Base-by-base conservation (phyloP, 2,113 vertebrate genomes). In the Epinephelus cyanopodus region DNA sequence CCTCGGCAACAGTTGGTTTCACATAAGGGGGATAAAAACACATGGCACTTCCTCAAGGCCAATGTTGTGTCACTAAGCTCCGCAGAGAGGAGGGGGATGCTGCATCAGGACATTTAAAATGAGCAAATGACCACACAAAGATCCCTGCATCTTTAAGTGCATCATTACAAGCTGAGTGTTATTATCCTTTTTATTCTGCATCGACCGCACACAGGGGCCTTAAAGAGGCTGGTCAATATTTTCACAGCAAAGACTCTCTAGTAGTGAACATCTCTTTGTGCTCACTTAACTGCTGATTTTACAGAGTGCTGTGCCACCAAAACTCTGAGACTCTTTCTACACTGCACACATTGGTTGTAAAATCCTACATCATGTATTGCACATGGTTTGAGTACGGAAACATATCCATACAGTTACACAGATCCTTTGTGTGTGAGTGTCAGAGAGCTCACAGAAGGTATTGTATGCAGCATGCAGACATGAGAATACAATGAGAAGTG, bases 191-290 rank as follows among this genome's bases (percentile, higher is more conserved):
- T 85, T 71, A 72, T 71, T 88, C 57, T 5, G 45, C 83, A 90
- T 93, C 75, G 84, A 92, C 83, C 79, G 18, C 42, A 7, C 47
- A 21, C 67, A 47, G 53, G 42, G 39, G 72, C 81, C 82, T 81
- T 60, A 75, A 77, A 74, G 67, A 23, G 66, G 27, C 61, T 2
- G 8, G 75, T 95, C 95, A 88, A 96, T 96, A 92, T 76, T 81
- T 87, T 94, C 83, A 81, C 94, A 85, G 78, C 50, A 19, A 37
- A 74, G 47, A 78, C 84, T 83, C 85, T 86, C 58, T 80, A 7
- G 61, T 74, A 60, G 27, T 78, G 87, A 90, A 92, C 77, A 62
- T 81, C 64, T 79, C 79, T 89, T 79, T 48, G 70, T 69, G 73
- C 23, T 53, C 77, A 63, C 60, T 74, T 80, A 62, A 67, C 66